Percentiles rank a stretch among this genome's conserved stretches.
Evolutionary conservation across 1,140 invertebrate genomes (phyloP).

Genomic region (Heterodera carotae): DNA sequence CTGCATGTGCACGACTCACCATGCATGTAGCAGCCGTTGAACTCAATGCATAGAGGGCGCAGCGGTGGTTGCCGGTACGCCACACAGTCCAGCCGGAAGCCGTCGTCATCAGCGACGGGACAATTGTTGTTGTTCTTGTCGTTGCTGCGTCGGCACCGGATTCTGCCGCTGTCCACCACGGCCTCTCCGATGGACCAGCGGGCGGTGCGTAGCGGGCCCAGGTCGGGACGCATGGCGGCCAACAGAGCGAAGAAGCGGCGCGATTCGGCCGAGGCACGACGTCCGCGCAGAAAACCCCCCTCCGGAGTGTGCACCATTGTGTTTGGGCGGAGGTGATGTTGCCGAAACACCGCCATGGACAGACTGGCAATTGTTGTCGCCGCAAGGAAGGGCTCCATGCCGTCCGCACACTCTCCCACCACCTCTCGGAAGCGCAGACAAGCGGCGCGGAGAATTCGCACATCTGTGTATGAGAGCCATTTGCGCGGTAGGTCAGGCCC

Average conservation of each 20-base stretch:
- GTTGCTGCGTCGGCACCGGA: too few species aligned
- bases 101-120: neutral
- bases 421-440: slow-evolving; percentile 8
- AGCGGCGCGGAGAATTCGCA: slow-evolving; percentile 5
- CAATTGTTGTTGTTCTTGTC: too few species aligned
- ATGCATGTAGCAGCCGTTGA: slow-evolving; percentile 6
- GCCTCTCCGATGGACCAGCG: slow-evolving; percentile 15
- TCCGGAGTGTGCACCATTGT: slow-evolving; percentile 12
- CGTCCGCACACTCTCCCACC: neutral
- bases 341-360: slow-evolving; percentile 9
- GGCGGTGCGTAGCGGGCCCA: neutral
- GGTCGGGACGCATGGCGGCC: neutral
- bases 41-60: slow-evolving; percentile 18
- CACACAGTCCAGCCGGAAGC: neutral
- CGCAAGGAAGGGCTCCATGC: slow-evolving; percentile 6
- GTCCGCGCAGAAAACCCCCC: neutral
- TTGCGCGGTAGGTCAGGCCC: neutral
- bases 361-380: slow-evolving; percentile 8
- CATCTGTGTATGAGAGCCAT: neutral
- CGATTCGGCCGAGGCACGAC: neutral
- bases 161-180: too few species aligned
- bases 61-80: neutral
- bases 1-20: neutral
- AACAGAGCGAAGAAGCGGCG: slow-evolving; percentile 8
- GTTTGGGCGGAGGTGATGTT: neutral